Conservation (phyloP, 2,113 vertebrate species). For the Cygnus buccinator region DNA sequence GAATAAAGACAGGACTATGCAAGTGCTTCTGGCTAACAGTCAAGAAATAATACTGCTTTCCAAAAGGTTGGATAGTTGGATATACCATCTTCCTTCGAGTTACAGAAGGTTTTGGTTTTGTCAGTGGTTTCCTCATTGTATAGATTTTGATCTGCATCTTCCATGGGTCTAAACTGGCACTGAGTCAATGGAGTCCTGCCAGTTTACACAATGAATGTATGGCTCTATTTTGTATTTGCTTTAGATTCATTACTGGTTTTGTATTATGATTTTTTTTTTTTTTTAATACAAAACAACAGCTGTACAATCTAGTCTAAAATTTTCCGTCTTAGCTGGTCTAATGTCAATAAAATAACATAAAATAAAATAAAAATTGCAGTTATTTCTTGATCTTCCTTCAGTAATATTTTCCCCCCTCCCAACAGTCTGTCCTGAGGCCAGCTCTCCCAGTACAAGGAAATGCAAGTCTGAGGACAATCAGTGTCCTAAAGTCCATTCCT, state of each 20-base stretch:
- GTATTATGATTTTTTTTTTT: neutral
- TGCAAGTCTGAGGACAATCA: neutral
- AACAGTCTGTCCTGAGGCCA: slow-evolving; percentile 10
- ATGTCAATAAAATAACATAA: neutral
- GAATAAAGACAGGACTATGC: slow-evolving; percentile 3
- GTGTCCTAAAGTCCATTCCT: neutral
- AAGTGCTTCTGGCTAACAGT: neutral
- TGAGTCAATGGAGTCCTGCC: neutral
- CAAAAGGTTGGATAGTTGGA: neutral
- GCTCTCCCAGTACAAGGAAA: slow-evolving; percentile 11
- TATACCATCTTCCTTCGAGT: neutral
- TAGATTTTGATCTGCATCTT: neutral
- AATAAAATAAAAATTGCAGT: neutral
- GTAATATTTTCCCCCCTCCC: slow-evolving; percentile 8
- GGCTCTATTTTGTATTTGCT: neutral
- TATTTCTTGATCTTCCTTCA: slow-evolving; percentile 4
- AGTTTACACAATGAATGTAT: neutral
- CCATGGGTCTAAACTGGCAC: neutral
- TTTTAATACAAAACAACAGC: neutral
- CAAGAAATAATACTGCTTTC: neutral
- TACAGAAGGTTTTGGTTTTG: neutral
- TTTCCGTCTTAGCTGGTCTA: neutral
- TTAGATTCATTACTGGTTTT: neutral
- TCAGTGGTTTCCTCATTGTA: neutral
- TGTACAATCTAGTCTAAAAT: neutral